Evolutionary conservation across 2,797 vertebrate genomes (phyloP).

Genomic region (Artibeus lituratus): DNA sequence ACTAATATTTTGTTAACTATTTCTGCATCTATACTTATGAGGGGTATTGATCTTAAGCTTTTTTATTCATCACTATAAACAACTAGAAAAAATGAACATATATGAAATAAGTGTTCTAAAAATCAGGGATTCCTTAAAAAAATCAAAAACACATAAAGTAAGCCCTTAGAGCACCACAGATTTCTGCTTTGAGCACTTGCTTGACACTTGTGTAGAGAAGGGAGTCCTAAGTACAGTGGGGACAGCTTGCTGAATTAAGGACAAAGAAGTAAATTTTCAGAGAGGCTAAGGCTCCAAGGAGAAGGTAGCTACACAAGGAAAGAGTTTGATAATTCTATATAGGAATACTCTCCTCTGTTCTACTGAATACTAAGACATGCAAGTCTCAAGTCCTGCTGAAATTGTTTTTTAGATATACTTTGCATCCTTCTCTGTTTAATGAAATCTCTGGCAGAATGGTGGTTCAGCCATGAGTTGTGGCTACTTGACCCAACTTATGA

Average conservation of each 20-base stretch:
- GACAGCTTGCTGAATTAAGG: neutral
- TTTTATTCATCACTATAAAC: neutral
- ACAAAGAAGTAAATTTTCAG: neutral
- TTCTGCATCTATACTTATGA: neutral
- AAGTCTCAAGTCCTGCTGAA: neutral
- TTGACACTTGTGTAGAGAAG: fast-evolving
- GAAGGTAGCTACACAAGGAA: neutral
- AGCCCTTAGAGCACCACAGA: neutral
- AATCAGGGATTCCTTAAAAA: neutral
- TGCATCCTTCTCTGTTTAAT: neutral
- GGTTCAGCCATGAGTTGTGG: neutral
- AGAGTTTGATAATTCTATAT: neutral
- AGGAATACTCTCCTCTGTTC: neutral
- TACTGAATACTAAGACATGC: neutral
- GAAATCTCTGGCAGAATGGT: neutral
- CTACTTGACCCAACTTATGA: neutral
- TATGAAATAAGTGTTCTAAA: neutral
- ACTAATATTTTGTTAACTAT: neutral
- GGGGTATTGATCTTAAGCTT: neutral
- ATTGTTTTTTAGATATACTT: neutral
- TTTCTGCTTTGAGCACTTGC: neutral
- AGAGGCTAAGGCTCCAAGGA: neutral
- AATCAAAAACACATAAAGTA: neutral
- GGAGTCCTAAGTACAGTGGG: neutral
- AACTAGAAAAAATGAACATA: neutral